These are phyloP conservation scores for Elymnias hypermnestra DNA, from an alignment of 1,140 invertebrate genomes.

Conservation along the genomic window DNA sequence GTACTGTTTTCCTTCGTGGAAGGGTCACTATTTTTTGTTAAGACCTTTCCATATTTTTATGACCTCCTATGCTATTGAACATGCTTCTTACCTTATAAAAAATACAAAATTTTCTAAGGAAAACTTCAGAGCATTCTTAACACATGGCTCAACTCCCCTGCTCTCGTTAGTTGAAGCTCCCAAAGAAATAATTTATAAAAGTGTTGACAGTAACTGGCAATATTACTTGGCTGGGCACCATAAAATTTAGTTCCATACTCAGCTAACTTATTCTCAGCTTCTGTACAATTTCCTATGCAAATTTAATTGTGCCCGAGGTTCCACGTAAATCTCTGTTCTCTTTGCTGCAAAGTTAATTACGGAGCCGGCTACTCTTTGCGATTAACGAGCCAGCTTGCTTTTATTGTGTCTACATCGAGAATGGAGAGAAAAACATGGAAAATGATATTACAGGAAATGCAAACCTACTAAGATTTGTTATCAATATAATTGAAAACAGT, in stretches of 20 bases:
- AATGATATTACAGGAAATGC: conserved; percentile 41
- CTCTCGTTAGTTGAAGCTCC: conserved; percentile 10
- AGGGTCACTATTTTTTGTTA: no score
- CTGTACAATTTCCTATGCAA: conserved; percentile 73
- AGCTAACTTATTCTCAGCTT: conserved; percentile 67
- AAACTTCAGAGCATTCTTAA: neutral
- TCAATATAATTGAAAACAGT: neutral
- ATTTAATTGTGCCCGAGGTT: conserved; percentile 71
- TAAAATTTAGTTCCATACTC: conserved; percentile 61
- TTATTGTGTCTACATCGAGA: conserved; percentile 67
- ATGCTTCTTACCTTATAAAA: no score
- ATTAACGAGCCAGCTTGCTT: conserved; percentile 61
- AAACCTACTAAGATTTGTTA: conserved; percentile 26
- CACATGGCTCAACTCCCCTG: conserved; percentile 1
- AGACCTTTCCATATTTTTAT: no score
- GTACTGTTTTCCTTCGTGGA: no score
- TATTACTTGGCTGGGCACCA: conserved; percentile 24
- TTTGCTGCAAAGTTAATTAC: conserved; percentile 71
- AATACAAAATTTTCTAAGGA: no score
- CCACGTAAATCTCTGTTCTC: conserved; percentile 68
- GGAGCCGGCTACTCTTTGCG: conserved; percentile 47
- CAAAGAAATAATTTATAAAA: conserved; percentile 20
- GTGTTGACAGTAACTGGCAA: conserved; percentile 23
- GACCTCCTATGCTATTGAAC: no score
- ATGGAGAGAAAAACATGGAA: conserved; percentile 52